Base-by-base conservation (phyloP, 2,113 vertebrate species). In the Pluvialis apricaria region DNA sequence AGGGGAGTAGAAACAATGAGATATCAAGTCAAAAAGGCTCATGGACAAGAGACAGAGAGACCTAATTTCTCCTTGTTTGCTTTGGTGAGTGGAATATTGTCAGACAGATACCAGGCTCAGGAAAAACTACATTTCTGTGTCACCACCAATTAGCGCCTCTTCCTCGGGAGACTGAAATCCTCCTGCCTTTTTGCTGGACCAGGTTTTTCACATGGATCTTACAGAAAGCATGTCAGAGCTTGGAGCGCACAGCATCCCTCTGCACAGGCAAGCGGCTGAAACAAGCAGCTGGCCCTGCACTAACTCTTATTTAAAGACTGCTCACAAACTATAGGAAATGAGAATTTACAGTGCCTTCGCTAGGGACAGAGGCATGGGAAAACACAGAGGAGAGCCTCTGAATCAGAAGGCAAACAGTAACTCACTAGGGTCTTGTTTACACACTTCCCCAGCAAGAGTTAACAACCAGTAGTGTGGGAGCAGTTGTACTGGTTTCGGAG, bases 1-100 rank as follows among this genome's bases (percentile, higher is more conserved):
- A 94, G 44, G 60, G 81, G 72, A 88, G 58, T 11, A 93, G 70
- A 94, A 49, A 89, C 83, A 91, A 91, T 3, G 11, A 96, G 96
- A 69, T 91, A 94, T 62, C 94, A 92, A 96, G 88, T 93, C 90
- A 94, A 96, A 96, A 96, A 96, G 80, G 47, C 80, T 88, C 94
- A 92, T 49, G 52, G 73, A 95, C 86, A 94, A 93, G 80, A 97
- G 91, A 96, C 86, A 94, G 92, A 88, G 90, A 96, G 82, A 75
- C 55, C 68, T 83, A 77, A 82, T 96, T 91, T 96, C 91, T 94
- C 86, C 77, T 72, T 89, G 52, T 94, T 96, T 89, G 77, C 88
- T 95, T 93, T 94, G 52, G 94, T 89, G 86, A 95, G 66, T n/a
- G 57, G 91, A 97, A 95, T 89, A 82, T 51, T 78, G 73, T 92